A percentile compares a stretch with the other conserved stretches of the same genome.
Conservation (phyloP, 2,797 vertebrate species). For the Tiaroga cobitis region DNA sequence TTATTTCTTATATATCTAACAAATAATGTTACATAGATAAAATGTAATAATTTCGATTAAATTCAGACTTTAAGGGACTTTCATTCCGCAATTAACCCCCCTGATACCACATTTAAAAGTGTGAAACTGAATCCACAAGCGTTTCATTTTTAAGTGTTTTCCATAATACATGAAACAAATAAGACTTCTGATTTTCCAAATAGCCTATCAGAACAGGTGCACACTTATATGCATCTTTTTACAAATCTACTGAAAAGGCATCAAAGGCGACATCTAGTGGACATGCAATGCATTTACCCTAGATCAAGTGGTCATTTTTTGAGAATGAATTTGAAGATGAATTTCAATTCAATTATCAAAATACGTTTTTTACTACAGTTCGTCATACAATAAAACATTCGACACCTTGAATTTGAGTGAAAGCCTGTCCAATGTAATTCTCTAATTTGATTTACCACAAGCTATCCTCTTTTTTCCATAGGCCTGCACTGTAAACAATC, state of each 20-base stretch:
- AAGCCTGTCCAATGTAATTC: background rate
- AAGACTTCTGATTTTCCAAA: background rate
- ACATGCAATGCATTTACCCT: background rate
- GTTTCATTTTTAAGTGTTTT: background rate
- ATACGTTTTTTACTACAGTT: background rate
- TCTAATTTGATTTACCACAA: background rate
- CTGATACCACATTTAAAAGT: background rate
- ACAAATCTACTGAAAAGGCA: background rate
- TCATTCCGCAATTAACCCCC: background rate
- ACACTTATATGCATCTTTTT: background rate
- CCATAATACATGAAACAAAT: background rate
- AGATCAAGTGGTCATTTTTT: background rate
- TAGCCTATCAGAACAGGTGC: conserved; percentile 25
- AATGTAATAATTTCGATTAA: background rate
- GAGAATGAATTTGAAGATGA: background rate
- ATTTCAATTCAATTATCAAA: background rate
- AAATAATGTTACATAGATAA: background rate
- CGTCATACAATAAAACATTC: background rate
- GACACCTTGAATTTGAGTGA: background rate
- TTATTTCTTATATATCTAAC: background rate
- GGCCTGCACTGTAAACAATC: too few relatives aligned
- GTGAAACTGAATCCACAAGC: background rate
- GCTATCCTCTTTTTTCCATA: background rate
- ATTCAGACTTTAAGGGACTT: background rate
- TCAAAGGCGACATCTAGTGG: conserved; percentile 54